phyloP scores from a whole-genome alignment of 2,113 vertebrate genomes.

The Sarotherodon lohbergeri region DNA sequence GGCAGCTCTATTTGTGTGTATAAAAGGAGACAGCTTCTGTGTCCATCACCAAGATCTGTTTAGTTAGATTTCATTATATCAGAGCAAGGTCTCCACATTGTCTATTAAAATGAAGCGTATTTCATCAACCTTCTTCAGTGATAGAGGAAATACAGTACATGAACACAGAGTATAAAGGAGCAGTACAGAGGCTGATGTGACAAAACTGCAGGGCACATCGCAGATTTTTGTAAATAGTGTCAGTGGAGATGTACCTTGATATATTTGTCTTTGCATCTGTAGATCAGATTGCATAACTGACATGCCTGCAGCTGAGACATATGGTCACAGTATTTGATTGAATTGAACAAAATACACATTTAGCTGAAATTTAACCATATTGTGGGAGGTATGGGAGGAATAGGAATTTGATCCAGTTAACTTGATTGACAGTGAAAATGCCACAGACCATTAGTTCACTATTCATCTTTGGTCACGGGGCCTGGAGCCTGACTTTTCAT shows the following conservation, averaged over 20 bases:
- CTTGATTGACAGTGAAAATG: background rate
- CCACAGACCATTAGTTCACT: background rate
- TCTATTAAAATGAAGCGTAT: background rate
- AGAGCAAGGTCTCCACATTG: background rate
- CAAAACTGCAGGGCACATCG: background rate
- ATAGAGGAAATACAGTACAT: background rate
- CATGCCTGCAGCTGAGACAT: slow-evolving; percentile 1
- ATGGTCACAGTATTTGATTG: slow-evolving; percentile 25
- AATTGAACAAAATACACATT: background rate
- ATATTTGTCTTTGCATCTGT: background rate
- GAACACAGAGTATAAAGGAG: background rate
- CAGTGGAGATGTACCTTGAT: background rate
- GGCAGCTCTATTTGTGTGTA: background rate
- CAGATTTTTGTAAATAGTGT: background rate
- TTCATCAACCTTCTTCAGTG: background rate
- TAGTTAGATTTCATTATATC: background rate
- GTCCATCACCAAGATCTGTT: background rate
- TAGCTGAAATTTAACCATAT: background rate
- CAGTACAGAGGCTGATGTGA: background rate
- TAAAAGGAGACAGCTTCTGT: background rate
- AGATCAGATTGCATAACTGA: background rate
- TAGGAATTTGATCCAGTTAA: background rate
- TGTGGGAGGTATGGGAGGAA: background rate
- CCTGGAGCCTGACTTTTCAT: background rate
- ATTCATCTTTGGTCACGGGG: background rate